These are phyloP conservation scores for Scaeva pyrastri DNA, from an alignment of 2,888 invertebrate species.

Conservation along the genomic window DNA sequence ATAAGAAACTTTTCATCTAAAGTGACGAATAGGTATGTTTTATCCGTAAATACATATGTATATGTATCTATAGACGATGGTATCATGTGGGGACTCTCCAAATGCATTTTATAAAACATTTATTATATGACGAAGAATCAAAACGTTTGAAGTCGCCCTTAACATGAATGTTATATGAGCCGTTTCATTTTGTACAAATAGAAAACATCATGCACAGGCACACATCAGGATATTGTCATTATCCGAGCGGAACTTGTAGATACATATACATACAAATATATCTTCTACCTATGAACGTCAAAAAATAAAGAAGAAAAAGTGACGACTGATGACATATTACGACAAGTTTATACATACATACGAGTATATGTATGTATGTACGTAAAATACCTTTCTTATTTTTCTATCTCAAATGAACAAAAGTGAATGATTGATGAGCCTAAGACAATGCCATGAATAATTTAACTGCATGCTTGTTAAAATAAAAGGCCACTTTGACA, in stretches of 20 bases:
- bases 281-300: too few species aligned
- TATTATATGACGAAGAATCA: background rate
- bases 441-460: conserved; percentile 67
- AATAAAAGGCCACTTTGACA: conserved; percentile 33
- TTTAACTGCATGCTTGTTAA: conserved; percentile 53
- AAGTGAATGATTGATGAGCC: conserved; percentile 69
- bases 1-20: too few species aligned
- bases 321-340: background rate
- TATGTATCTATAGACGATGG: too few species aligned
- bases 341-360: background rate
- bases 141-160: conserved; percentile 51
- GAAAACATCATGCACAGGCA: conserved; percentile 59
- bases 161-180: conserved; percentile 67
- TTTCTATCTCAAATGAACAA: conserved; percentile 34
- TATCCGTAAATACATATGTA: too few species aligned
- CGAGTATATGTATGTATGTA: too few species aligned
- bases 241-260: conserved; percentile 59
- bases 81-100: conserved; percentile 3
- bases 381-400: conserved; percentile 9
- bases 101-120: conserved; percentile 21
- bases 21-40: too few species aligned
- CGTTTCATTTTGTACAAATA: conserved; percentile 67
- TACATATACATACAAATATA: background rate
- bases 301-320: too few species aligned
- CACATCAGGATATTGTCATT: conserved; percentile 60